These are phyloP conservation scores for Allobates femoralis DNA, from an alignment of 2,797 vertebrate species.

Conservation along the genomic window DNA sequence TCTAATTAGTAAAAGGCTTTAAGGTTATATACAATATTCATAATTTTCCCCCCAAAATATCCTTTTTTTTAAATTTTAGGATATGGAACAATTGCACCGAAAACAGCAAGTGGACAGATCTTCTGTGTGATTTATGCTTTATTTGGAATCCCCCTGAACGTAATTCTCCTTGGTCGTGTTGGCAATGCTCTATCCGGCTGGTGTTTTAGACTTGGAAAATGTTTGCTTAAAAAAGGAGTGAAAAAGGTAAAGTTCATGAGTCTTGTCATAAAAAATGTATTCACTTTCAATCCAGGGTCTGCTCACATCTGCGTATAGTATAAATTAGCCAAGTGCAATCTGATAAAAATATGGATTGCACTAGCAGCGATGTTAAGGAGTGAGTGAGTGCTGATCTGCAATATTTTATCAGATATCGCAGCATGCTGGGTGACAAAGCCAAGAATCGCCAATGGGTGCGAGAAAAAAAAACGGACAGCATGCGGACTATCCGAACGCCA, in stretches of 20 bases:
- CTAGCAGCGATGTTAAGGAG: too few relatives aligned
- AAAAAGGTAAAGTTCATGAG: slow-evolving; percentile 72
- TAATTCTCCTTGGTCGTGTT: slow-evolving; percentile 70
- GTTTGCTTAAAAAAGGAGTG: slow-evolving; percentile 68
- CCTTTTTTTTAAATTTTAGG: slow-evolving; percentile 62
- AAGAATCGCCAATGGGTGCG: too few relatives aligned
- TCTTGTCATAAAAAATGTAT: too few relatives aligned
- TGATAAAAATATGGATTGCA: too few relatives aligned
- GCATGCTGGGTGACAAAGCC: too few relatives aligned
- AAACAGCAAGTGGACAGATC: slow-evolving; percentile 72
- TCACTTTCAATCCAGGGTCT: too few relatives aligned
- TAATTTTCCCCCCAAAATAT: neutral
- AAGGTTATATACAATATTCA: neutral
- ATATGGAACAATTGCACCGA: slow-evolving; percentile 70
- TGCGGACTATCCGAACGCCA: too few relatives aligned
- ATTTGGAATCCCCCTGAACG: slow-evolving; percentile 73
- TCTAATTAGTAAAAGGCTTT: neutral
- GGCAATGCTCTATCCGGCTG: slow-evolving; percentile 69
- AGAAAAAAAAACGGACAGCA: too few relatives aligned
- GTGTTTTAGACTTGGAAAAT: slow-evolving; percentile 69
- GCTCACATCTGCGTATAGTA: too few relatives aligned
- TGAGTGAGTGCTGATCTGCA: too few relatives aligned
- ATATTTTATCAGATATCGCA: too few relatives aligned
- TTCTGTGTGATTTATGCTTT: slow-evolving; percentile 74
- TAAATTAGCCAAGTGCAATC: too few relatives aligned